Evolutionary conservation across 2,888 invertebrate genomes (phyloP), one percentile per base, ranked within the genome.

Genomic region (Brenthis ino): DNA sequence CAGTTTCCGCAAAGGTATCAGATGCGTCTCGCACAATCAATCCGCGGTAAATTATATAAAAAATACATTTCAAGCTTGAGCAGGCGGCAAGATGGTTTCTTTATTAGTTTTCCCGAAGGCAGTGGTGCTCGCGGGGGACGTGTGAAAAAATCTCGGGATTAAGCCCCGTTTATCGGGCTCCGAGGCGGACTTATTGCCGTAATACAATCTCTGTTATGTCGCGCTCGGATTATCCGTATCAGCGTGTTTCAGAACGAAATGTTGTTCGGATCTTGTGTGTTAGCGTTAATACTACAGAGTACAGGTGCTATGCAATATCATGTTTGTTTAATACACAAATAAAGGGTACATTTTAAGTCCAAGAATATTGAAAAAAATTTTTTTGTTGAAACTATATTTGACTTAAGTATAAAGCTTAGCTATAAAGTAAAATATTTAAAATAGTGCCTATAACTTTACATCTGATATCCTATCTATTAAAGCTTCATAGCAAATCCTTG

Each of bases 11-110:
- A 75, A 78, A 78, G 75, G 78, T 79, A 84, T 86, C 84, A 85
- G 83, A 84, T 85, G 85, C 82, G 82, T 80, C 79, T 79, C 81
- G 77, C 81, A 77, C 82, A 89, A 93, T 93, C 93, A 91, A 88
- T 91, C 80, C 89, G 88, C 80, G 87, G 88, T 89, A 93, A 93
- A 93, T 93, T 93, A 92, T 91, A 93, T 93, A 93, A 93, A 93
- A 93, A 93, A 93, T 91, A 93, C 93, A 93, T 93, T 93, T 93
- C 93, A 93, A 87, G 93, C 93, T 86, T 88, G 88, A 93, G 92
- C 88, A 89, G 91, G 80, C 89, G 77, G 83, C 85, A 86, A 91
- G 90, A 93, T 93, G 92, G 93, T 91, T 91, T 92, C 91, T 91
- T 93, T 93, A 93, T 93, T 93, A 93, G 91, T 92, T 92, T 92